Conservation (phyloP, 2,888 invertebrate species). For the Nomada lathburiana region DNA sequence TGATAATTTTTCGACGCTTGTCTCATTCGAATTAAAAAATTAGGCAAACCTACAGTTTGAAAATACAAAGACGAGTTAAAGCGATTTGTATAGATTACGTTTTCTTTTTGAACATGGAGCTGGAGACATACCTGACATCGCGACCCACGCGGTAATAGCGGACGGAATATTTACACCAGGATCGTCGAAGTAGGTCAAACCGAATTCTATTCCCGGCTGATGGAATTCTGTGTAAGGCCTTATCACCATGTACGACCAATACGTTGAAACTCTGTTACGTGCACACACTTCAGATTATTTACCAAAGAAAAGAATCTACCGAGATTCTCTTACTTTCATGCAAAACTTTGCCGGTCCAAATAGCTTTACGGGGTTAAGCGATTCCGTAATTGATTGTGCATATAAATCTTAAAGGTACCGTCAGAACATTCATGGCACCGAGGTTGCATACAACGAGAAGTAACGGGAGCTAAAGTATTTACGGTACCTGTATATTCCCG, state of each 20-base stretch:
- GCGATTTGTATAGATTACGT: background rate
- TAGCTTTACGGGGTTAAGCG: constrained; percentile 46
- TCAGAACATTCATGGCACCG: constrained; percentile 23
- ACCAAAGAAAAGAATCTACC: constrained; percentile 24
- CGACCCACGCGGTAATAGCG: constrained; percentile 90
- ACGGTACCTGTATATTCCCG: constrained; percentile 88
- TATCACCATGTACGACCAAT: constrained; percentile 95
- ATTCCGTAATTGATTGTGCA: constrained; percentile 50
- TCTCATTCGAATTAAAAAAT: constrained; percentile 90
- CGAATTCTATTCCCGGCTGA: constrained; percentile 91
- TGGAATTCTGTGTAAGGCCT: constrained; percentile 88
- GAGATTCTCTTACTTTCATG: constrained; percentile 40
- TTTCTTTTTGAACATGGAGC: background rate
- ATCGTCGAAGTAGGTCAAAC: constrained; percentile 94
- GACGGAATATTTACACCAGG: constrained; percentile 92
- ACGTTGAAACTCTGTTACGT: constrained; percentile 87
- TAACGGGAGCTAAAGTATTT: background rate
- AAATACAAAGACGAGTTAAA: background rate
- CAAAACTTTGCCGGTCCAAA: constrained; percentile 37
- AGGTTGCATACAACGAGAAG: constrained; percentile 5
- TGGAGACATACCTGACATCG: constrained; percentile 83
- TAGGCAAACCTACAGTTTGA: constrained; percentile 89
- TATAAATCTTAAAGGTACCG: constrained; percentile 57
- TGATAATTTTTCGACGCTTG: constrained; percentile 89
- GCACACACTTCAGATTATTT: constrained; percentile 57